Percentiles rank a stretch among this genome's conserved stretches.
Evolutionary conservation across 2,888 invertebrate species (phyloP).

Genomic region (Drosophila paracracens): DNA sequence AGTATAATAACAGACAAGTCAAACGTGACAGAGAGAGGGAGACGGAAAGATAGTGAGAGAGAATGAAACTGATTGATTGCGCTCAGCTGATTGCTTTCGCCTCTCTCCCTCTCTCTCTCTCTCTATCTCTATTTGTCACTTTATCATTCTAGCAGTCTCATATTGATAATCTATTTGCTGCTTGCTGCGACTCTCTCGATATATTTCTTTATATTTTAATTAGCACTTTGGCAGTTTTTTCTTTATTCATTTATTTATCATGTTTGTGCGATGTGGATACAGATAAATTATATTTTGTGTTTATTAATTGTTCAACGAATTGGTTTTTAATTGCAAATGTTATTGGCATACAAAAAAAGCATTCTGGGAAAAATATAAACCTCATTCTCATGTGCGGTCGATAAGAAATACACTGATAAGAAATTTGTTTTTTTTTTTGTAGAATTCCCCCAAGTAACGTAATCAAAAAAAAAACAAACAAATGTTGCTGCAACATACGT

Average conservation of each 20-base stretch:
- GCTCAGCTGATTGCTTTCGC: conserved; percentile 43
- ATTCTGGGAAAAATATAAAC: conserved; percentile 4
- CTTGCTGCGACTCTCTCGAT: conserved; percentile 15
- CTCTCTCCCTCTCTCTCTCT: background rate
- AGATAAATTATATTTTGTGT: conserved; percentile 25
- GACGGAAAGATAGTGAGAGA: background rate
- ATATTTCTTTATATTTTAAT: conserved; percentile 23
- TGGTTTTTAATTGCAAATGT: conserved; percentile 39
- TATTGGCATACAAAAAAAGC: conserved; percentile 8
- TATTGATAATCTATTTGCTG: conserved; percentile 18
- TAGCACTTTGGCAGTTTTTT: conserved; percentile 35
- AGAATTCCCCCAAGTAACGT: background rate
- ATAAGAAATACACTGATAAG: conserved; percentile 44
- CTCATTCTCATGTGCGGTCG: conserved; percentile 8
- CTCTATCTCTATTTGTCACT: background rate
- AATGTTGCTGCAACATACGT: conserved; percentile 10
- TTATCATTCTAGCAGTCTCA: conserved; percentile 10
- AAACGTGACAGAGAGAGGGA: background rate
- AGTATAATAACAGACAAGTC: conserved; percentile 4
- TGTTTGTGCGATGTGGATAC: conserved; percentile 11
- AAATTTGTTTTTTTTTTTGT: background rate
- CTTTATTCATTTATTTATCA: background rate
- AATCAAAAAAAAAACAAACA: background rate
- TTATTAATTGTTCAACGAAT: conserved; percentile 27
- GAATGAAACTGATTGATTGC: conserved; percentile 20